phyloP scores from a whole-genome alignment of 1,140 invertebrate species.

The Scylla paramamosain region DNA sequence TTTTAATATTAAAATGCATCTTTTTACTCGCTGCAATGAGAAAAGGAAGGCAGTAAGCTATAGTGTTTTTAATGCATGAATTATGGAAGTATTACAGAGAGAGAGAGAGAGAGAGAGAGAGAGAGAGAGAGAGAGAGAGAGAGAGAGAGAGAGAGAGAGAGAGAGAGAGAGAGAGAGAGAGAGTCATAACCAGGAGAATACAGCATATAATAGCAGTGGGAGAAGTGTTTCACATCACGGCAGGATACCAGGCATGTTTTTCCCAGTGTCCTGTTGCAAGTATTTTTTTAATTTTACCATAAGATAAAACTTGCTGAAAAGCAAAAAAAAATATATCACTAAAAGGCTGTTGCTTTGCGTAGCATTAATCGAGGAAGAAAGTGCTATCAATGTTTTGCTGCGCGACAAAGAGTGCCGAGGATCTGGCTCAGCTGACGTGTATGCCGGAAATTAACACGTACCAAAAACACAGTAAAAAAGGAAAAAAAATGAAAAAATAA shows the following conservation, averaged over 20 bases:
- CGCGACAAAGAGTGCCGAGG: not conserved
- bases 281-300: not conserved
- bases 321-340: not conserved
- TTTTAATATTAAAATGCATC: too few relatives aligned
- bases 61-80: not conserved
- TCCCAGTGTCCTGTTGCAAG: not conserved
- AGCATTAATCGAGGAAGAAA: not conserved
- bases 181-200: not conserved
- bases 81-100: not conserved
- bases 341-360: not conserved
- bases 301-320: not conserved
- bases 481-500: too few relatives aligned
- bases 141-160: slow-evolving; percentile 48
- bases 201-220: not conserved
- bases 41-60: too few relatives aligned
- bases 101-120: slow-evolving; percentile 50
- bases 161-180: slow-evolving; percentile 48
- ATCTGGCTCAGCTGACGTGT: not conserved
- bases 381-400: not conserved
- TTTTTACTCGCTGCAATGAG: too few relatives aligned
- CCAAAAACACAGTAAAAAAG: too few relatives aligned
- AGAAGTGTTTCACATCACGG: not conserved
- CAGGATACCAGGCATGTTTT: not conserved
- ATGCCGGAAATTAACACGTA: too few relatives aligned
- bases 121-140: slow-evolving; percentile 48